A percentile compares a stretch with the other conserved stretches of the same genome.
These are phyloP conservation scores for Helostoma temminkii DNA, from an alignment of 2,797 vertebrate genomes.

Conservation along the genomic window DNA sequence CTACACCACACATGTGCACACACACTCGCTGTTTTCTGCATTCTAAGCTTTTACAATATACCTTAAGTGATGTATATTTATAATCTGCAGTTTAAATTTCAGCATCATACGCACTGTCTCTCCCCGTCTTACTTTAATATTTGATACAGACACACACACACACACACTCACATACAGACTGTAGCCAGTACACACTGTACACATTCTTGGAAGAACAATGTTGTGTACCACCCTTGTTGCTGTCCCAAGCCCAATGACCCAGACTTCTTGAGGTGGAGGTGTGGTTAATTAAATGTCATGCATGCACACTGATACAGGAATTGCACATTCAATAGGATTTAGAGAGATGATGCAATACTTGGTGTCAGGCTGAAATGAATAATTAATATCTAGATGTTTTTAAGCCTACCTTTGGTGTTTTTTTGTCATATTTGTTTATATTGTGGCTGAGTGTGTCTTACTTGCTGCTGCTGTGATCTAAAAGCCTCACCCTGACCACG, in stretches of 20 bases:
- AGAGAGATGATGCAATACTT: slow-evolving; percentile 54
- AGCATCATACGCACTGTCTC: slow-evolving; percentile 1
- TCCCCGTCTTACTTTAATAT: slow-evolving; percentile 25
- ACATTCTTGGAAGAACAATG: not conserved
- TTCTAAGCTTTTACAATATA: not conserved
- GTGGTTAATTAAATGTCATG: slow-evolving; percentile 18
- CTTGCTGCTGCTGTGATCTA: not conserved
- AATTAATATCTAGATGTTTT: slow-evolving; percentile 15
- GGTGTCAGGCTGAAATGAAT: slow-evolving; percentile 44
- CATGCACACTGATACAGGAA: not conserved
- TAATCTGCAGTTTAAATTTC: too few relatives aligned
- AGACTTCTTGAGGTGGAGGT: slow-evolving; percentile 1
- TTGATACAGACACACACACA: not conserved
- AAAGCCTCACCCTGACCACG: too few relatives aligned
- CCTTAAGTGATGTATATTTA: not conserved
- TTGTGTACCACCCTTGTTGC: not conserved
- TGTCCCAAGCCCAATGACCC: slow-evolving; percentile 19
- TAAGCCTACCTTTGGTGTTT: not conserved
- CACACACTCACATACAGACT: slow-evolving; percentile 9
- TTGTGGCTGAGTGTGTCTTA: not conserved
- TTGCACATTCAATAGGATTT: slow-evolving; percentile 31
- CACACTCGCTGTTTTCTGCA: not conserved
- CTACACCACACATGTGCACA: slow-evolving; percentile 18
- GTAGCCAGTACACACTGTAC: not conserved
- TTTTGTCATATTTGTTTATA: not conserved